These are phyloP conservation scores for Pycnomerus fuliginosus DNA, from an alignment of 2,888 invertebrate species.

Conservation along the genomic window DNA sequence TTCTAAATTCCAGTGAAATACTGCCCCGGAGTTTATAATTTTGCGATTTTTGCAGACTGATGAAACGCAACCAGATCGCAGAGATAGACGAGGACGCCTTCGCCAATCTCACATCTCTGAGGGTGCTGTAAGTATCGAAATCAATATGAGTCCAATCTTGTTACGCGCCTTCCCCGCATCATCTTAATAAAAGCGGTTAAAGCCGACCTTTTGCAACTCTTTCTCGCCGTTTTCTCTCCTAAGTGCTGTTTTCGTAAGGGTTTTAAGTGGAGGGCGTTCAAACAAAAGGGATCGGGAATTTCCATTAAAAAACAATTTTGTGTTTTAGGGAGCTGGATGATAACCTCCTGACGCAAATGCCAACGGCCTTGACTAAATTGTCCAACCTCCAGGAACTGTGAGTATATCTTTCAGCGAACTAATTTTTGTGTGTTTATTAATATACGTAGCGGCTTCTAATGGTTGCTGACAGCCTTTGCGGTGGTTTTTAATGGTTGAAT, in stretches of 20 bases:
- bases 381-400: conserved; percentile 81
- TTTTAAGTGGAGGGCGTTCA: too few species aligned
- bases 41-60: conserved; percentile 63
- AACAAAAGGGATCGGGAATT: too few species aligned
- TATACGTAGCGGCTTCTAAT: too few species aligned
- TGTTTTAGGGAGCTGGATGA: conserved; percentile 72
- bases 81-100: conserved; percentile 79
- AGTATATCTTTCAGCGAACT: too few species aligned
- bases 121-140: conserved; percentile 77
- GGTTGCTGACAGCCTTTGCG: too few species aligned
- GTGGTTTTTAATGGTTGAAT: too few species aligned
- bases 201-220: too few species aligned
- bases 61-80: conserved; percentile 82
- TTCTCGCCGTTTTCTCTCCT: too few species aligned
- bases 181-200: conserved; percentile 20
- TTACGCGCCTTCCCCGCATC: conserved; percentile 15
- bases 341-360: conserved; percentile 73
- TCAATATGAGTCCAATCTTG: conserved; percentile 16
- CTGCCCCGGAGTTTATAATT: not conserved
- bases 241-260: too few species aligned
- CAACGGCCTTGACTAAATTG: conserved; percentile 72
- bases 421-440: too few species aligned
- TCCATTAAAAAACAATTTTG: too few species aligned
- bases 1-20: conserved; percentile 1
- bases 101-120: conserved; percentile 72